A percentile compares a stretch with the other conserved stretches of the same genome.
These are phyloP conservation scores for Poecilia velifera DNA, from an alignment of 2,797 vertebrate species.

Conservation along the genomic window DNA sequence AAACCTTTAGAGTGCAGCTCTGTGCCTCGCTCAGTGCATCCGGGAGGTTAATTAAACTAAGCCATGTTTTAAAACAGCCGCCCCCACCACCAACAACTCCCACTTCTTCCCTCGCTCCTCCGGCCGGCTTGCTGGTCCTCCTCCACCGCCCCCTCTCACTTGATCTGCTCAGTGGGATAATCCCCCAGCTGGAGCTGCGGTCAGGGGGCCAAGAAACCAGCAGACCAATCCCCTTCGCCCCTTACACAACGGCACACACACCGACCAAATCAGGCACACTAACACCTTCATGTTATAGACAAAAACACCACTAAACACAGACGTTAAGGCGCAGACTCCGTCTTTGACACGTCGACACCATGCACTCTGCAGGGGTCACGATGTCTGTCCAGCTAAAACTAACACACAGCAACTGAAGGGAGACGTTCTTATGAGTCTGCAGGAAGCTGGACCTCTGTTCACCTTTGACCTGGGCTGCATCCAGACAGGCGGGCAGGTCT, in stretches of 20 bases:
- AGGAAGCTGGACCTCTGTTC: constrained; percentile 30
- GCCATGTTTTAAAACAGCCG: constrained; percentile 53
- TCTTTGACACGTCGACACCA: neutral
- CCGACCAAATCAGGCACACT: constrained; percentile 27
- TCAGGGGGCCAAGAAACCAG: constrained; percentile 55
- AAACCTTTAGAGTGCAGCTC: constrained; percentile 57
- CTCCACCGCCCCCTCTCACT: constrained; percentile 19
- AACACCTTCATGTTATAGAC: neutral
- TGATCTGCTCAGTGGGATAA: constrained; percentile 70
- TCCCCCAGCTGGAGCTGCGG: constrained; percentile 74
- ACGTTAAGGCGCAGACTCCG: neutral
- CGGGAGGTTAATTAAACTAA: constrained; percentile 71
- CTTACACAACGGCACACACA: constrained; percentile 33
- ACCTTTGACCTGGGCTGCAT: constrained; percentile 29
- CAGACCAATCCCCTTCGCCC: constrained; percentile 6
- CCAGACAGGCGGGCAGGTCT: constrained; percentile 22
- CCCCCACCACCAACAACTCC: constrained; percentile 6
- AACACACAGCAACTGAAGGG: constrained; percentile 23
- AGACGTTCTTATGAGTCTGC: constrained; percentile 13
- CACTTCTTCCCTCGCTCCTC: constrained; percentile 17
- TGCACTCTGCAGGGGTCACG: neutral
- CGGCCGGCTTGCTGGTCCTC: constrained; percentile 9
- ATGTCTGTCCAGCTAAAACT: constrained; percentile 4
- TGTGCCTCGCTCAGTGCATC: constrained; percentile 38
- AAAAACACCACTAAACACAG: constrained; percentile 4